A percentile compares a stretch with the other conserved stretches of the same genome.
These are phyloP conservation scores for Idaea straminata DNA, from an alignment of 2,888 invertebrate species.

Conservation along the genomic window DNA sequence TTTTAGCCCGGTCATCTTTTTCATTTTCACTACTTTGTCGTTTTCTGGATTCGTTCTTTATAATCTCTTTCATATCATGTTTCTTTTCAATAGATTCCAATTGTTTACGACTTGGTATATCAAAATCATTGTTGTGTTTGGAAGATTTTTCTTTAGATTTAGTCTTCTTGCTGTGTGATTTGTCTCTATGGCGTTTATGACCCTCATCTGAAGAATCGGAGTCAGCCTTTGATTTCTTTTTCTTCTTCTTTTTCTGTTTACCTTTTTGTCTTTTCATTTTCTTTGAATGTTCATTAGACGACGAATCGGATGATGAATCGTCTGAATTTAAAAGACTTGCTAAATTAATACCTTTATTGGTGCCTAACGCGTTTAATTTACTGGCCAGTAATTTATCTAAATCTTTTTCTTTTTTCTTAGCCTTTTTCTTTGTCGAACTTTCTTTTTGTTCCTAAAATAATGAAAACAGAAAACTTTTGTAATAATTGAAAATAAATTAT, in stretches of 20 bases:
- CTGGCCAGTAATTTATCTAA: conserved; percentile 85
- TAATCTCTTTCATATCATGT: conserved; percentile 12
- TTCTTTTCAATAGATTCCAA: conserved; percentile 6
- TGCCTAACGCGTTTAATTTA: conserved; percentile 84
- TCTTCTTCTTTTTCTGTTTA: conserved; percentile 50
- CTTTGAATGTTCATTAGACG: conserved; percentile 36
- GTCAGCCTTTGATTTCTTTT: conserved; percentile 26
- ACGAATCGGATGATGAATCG: conserved; percentile 53
- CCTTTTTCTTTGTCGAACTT: conserved; percentile 72
- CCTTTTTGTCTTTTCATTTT: conserved; percentile 44
- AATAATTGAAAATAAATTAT: no score
- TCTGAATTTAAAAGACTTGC: conserved; percentile 61
- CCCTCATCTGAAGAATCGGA: conserved; percentile 23
- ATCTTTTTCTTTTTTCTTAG: conserved; percentile 68
- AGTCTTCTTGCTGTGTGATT: conserved; percentile 15
- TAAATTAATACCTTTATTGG: conserved; percentile 56
- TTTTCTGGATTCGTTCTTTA: conserved; percentile 31
- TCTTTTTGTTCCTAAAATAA: conserved; percentile 61
- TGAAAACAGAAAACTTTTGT: conserved; percentile 9
- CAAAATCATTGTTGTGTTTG: background rate
- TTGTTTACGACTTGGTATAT: no score
- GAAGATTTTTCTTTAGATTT: conserved; percentile 13
- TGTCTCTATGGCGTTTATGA: conserved; percentile 16
- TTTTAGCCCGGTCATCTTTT: background rate
- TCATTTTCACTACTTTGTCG: conserved; percentile 30